These are phyloP conservation scores for Drosophila suboccidentalis DNA, from an alignment of 2,888 invertebrate species.

Conservation along the genomic window DNA sequence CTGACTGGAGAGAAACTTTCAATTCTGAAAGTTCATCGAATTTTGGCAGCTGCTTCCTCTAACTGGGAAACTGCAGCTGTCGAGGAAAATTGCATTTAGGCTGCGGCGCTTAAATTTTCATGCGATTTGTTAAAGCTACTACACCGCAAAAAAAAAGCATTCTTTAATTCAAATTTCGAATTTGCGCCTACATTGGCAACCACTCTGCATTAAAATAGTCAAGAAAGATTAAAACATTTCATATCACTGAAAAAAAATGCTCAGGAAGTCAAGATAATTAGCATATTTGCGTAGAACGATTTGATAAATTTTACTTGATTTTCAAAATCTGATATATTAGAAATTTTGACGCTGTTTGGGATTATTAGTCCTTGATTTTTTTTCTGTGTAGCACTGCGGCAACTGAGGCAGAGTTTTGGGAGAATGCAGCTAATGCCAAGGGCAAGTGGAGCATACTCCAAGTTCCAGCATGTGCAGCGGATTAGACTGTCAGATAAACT, in stretches of 20 bases:
- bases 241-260: too few relatives aligned
- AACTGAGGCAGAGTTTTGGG: background rate
- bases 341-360: too few relatives aligned
- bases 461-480: constrained; percentile 26
- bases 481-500: constrained; percentile 39
- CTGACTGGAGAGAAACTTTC: constrained; percentile 49
- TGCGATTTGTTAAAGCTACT: constrained; percentile 16
- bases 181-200: too few relatives aligned
- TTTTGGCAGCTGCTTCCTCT: constrained; percentile 51
- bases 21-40: constrained; percentile 71
- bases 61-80: constrained; percentile 34
- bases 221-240: too few relatives aligned
- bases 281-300: too few relatives aligned
- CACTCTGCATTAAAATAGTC: too few relatives aligned
- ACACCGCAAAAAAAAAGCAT: too few relatives aligned
- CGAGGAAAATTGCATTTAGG: constrained; percentile 39
- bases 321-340: too few relatives aligned
- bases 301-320: too few relatives aligned
- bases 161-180: too few relatives aligned
- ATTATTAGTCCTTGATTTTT: too few relatives aligned
- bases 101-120: constrained; percentile 28
- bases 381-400: background rate
- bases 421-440: background rate
- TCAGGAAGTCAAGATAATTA: too few relatives aligned
- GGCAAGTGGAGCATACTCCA: background rate